Percentiles rank a stretch among this genome's conserved stretches.
phyloP scores from a whole-genome alignment of 1,140 invertebrate species.

The Heliconius nattereri region DNA sequence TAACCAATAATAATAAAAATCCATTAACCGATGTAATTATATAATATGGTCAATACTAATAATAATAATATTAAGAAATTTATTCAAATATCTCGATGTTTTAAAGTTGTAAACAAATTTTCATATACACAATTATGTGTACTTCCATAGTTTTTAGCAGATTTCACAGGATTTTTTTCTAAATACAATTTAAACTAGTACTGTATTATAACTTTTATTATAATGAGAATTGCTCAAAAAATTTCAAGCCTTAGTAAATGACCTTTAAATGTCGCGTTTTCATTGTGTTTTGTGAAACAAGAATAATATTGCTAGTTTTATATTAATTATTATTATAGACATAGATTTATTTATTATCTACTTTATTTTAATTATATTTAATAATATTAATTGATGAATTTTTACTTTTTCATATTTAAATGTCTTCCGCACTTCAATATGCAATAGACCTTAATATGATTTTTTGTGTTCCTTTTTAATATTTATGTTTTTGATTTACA shows the following conservation, averaged over 20 bases:
- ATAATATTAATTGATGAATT: slow-evolving; percentile 25
- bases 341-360: slow-evolving; percentile 30
- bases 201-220: not conserved
- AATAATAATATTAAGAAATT: not conserved
- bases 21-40: not conserved
- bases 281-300: not conserved
- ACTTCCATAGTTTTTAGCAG: slow-evolving; percentile 4
- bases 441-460: not conserved
- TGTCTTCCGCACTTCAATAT: slow-evolving; percentile 27
- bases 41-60: slow-evolving; percentile 2
- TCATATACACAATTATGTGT: not conserved
- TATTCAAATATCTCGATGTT: slow-evolving; percentile 1
- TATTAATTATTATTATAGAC: slow-evolving; percentile 17
- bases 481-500: not conserved
- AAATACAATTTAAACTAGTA: not conserved
- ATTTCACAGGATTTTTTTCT: slow-evolving; percentile 32
- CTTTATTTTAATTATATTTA: slow-evolving; percentile 24
- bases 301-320: not conserved
- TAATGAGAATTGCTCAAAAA: slow-evolving; percentile 25
- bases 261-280: not conserved
- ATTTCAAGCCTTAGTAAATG: slow-evolving; percentile 9
- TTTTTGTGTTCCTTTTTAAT: not conserved
- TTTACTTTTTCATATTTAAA: slow-evolving; percentile 4
- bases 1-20: no score
- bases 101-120: not conserved